These are phyloP conservation scores for Agrilus planipennis DNA, from an alignment of 1,140 invertebrate genomes.

Conservation along the genomic window DNA sequence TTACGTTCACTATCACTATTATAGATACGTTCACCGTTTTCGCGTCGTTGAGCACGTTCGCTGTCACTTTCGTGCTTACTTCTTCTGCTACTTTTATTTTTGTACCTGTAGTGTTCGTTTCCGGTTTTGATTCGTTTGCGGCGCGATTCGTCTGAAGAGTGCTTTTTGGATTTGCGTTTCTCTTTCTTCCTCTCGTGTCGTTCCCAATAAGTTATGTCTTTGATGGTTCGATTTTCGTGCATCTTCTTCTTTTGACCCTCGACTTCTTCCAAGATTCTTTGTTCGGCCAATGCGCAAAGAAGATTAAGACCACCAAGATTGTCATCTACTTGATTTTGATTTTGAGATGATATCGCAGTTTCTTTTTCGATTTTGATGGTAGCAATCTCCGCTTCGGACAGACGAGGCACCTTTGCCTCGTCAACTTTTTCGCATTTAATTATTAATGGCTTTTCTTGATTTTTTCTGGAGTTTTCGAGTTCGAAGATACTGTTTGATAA, in stretches of 20 bases:
- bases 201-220: conserved; percentile 13
- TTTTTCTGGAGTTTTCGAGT: conserved; percentile 40
- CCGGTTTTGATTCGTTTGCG: conserved; percentile 18
- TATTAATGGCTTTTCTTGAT: conserved; percentile 13
- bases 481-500: conserved; percentile 71
- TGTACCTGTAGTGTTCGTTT: conserved; percentile 2
- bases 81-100: conserved; percentile 14
- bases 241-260: conserved; percentile 32
- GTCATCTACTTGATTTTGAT: conserved; percentile 26
- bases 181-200: conserved; percentile 13
- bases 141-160: conserved; percentile 22
- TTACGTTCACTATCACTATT: conserved; percentile 27
- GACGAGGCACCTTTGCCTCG: conserved; percentile 22
- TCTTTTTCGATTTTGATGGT: conserved; percentile 16
- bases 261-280: conserved; percentile 65
- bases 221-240: conserved; percentile 14
- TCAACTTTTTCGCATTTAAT: conserved; percentile 12
- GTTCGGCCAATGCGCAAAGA: conserved; percentile 73
- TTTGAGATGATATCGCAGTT: conserved; percentile 23
- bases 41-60: conserved; percentile 3
- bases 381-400: conserved; percentile 11
- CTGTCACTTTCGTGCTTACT: conserved; percentile 13
- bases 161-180: conserved; percentile 24
- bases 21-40: conserved; percentile 25
- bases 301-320: conserved; percentile 61